phyloP scores from a whole-genome alignment of 1,140 invertebrate species.

The Dryas iulia region DNA sequence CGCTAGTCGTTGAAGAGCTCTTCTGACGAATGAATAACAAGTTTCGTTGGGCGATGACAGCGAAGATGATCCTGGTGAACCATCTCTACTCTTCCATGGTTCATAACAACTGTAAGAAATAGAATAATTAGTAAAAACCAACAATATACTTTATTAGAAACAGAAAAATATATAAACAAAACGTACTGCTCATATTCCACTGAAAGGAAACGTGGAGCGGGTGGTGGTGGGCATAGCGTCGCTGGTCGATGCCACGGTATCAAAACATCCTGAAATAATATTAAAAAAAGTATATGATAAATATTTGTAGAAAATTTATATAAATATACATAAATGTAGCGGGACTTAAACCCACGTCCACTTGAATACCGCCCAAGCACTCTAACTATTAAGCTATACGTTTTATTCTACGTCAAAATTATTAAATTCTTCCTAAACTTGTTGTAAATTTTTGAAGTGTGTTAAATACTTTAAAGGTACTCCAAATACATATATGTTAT shows the following conservation, averaged over 20 bases:
- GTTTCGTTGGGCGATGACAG: conserved; percentile 95
- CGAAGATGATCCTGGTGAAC: conserved; percentile 90
- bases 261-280: conserved; percentile 91
- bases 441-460: too few relatives aligned
- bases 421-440: too few relatives aligned
- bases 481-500: too few relatives aligned
- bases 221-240: conserved; percentile 83
- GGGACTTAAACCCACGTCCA: too few relatives aligned
- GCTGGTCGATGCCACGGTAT: conserved; percentile 95
- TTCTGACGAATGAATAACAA: conserved; percentile 95
- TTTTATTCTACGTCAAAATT: too few relatives aligned
- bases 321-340: too few relatives aligned
- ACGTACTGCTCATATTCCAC: conserved; percentile 73
- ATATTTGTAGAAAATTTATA: too few relatives aligned
- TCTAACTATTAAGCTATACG: too few relatives aligned
- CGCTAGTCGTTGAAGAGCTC: conserved; percentile 92
- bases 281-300: too few relatives aligned
- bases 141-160: neutral
- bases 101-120: conserved; percentile 51
- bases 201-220: conserved; percentile 81
- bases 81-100: conserved; percentile 74
- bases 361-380: too few relatives aligned
- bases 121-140: neutral
- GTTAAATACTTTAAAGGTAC: too few relatives aligned
- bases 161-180: neutral